Conservation (phyloP, 2,888 invertebrate genomes). For the Caenorhabditis sp. region DNA sequence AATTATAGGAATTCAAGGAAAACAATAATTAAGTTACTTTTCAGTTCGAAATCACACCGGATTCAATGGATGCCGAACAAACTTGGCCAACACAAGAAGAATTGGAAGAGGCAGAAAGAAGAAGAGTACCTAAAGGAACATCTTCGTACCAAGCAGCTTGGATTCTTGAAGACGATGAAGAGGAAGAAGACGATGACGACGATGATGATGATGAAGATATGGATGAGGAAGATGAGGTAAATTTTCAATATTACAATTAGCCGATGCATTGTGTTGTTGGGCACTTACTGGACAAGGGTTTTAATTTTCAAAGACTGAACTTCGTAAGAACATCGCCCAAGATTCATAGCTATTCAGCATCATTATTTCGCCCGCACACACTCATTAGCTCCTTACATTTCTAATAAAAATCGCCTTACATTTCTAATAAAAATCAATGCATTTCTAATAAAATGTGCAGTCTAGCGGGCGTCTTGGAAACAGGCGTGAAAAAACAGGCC, state of each 20-base stretch:
- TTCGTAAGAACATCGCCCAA: too few species aligned
- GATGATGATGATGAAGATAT: constrained; percentile 74
- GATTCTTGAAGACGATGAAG: constrained; percentile 73
- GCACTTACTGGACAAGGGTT: too few species aligned
- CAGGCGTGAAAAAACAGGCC: background rate
- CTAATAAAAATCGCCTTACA: too few species aligned
- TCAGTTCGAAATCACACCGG: constrained; percentile 74
- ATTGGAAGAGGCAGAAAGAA: constrained; percentile 77
- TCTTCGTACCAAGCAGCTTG: constrained; percentile 94
- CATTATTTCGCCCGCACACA: too few species aligned
- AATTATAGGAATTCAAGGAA: background rate
- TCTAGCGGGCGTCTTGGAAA: too few species aligned
- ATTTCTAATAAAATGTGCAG: too few species aligned
- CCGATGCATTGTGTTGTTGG: too few species aligned
- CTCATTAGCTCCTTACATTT: too few species aligned
- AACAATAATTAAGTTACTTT: background rate
- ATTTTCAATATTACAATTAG: too few species aligned
- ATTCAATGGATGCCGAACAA: constrained; percentile 93
- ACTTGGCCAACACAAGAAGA: constrained; percentile 96
- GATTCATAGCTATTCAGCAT: too few species aligned
- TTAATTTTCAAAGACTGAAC: too few species aligned
- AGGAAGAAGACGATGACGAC: constrained; percentile 53
- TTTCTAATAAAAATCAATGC: too few species aligned
- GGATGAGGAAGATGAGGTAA: constrained; percentile 77
- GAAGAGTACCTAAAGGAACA: constrained; percentile 89